These are phyloP conservation scores for Aphidius ervi DNA, from an alignment of 1,140 invertebrate species.

Conservation along the genomic window DNA sequence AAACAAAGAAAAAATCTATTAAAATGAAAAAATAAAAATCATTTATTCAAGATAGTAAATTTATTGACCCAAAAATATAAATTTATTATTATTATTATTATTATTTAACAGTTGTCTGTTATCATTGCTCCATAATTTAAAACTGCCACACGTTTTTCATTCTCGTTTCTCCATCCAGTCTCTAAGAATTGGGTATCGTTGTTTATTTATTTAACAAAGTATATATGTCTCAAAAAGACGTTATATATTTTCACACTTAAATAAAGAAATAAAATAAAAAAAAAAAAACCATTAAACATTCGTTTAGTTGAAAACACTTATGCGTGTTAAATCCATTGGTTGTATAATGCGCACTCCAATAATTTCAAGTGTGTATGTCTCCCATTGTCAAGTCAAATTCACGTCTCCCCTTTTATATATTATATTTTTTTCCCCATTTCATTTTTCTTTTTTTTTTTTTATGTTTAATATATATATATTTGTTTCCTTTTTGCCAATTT, in stretches of 20 bases:
- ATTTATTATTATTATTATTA: too few relatives aligned
- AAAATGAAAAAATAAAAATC: too few relatives aligned
- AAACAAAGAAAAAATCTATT: too few relatives aligned
- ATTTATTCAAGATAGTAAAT: too few relatives aligned
- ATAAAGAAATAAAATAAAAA: too few relatives aligned
- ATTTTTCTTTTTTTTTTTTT: too few relatives aligned
- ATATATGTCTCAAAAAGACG: not conserved
- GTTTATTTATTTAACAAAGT: conserved; percentile 1
- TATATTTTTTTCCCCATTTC: not conserved
- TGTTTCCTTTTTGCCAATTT: too few relatives aligned
- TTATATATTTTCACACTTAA: conserved; percentile 4
- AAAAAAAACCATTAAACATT: too few relatives aligned
- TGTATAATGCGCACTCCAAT: conserved; percentile 2
- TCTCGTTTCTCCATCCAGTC: not conserved
- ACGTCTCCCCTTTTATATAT: not conserved
- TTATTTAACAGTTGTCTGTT: not conserved
- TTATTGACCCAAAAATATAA: too few relatives aligned
- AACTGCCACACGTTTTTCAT: not conserved
- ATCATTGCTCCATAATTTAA: conserved; percentile 3
- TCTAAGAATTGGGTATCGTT: conserved; percentile 2
- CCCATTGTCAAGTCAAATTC: not conserved
- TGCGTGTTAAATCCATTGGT: too few relatives aligned
- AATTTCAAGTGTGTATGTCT: not conserved
- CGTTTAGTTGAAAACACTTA: too few relatives aligned
- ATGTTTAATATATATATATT: too few relatives aligned